A percentile compares a stretch with the other conserved stretches of the same genome.
phyloP scores from a whole-genome alignment of 2,113 vertebrate species.

The Scopus umbretta region DNA sequence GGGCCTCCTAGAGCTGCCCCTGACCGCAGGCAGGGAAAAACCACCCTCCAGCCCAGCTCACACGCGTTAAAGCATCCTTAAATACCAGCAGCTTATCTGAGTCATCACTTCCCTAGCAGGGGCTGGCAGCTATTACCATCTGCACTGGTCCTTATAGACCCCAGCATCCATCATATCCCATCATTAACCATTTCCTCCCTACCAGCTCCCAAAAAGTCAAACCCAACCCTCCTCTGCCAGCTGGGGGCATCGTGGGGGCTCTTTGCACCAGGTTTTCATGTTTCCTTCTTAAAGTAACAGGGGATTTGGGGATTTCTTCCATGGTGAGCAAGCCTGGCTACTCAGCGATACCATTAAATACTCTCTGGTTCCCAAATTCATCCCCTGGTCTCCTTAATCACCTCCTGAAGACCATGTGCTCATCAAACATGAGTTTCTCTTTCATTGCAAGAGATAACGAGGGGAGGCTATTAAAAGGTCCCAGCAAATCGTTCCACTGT shows the following conservation, averaged over 20 bases:
- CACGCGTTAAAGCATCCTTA: neutral
- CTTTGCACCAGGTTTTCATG: neutral
- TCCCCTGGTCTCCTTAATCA: neutral
- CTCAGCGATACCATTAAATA: neutral
- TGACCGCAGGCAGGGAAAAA: neutral
- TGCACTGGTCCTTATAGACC: neutral
- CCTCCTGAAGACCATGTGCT: neutral
- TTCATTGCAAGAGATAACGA: neutral
- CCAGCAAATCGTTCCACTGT: neutral
- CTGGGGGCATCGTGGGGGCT: neutral
- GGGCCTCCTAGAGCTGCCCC: neutral
- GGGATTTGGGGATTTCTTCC: neutral
- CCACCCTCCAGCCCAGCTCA: neutral
- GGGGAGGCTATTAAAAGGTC: neutral
- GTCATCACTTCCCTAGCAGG: neutral
- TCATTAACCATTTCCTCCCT: neutral
- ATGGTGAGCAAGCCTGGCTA: neutral
- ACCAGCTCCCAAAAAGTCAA: neutral
- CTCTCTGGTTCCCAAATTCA: neutral
- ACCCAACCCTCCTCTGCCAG: fast-evolving
- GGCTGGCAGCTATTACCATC: neutral
- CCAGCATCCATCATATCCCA: neutral
- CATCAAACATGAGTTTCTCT: neutral
- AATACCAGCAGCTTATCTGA: neutral
- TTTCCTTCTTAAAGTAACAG: neutral